phyloP scores from a whole-genome alignment of 1,140 invertebrate species.

The Drosophila sucinea region DNA sequence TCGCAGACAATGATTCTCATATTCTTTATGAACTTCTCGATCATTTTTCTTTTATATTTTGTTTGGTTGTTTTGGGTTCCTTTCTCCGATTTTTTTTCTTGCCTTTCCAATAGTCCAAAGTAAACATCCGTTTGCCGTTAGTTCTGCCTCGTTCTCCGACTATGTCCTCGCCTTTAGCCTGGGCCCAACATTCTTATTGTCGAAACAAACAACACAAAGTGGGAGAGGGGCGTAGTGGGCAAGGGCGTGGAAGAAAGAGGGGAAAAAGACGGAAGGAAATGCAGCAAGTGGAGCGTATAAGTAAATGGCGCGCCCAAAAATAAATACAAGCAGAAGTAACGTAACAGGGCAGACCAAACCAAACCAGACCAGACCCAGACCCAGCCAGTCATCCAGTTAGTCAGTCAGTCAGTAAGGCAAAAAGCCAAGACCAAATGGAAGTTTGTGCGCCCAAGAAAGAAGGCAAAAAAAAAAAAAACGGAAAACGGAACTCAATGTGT shows the following conservation, averaged over 20 bases:
- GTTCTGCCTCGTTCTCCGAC: conserved; percentile 16
- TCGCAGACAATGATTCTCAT: not conserved
- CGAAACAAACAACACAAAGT: conserved; percentile 16
- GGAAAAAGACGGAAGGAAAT: conserved; percentile 41
- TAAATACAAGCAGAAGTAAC: conserved; percentile 41
- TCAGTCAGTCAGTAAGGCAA: conserved; percentile 47
- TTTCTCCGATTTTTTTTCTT: not conserved
- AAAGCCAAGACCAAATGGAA: conserved; percentile 27
- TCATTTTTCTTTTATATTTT: conserved; percentile 14
- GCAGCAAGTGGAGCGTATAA: conserved; percentile 58
- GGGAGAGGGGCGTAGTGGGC: not conserved
- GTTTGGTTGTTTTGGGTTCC: not conserved
- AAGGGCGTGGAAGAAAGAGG: not conserved
- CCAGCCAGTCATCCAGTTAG: conserved; percentile 29
- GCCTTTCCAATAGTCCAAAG: conserved; percentile 25
- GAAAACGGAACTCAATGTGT: not conserved
- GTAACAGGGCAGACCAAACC: conserved; percentile 14
- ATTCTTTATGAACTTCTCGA: conserved; percentile 10
- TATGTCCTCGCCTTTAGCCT: conserved; percentile 23
- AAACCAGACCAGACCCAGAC: conserved; percentile 3
- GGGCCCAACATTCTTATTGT: conserved; percentile 20
- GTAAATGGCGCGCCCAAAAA: conserved; percentile 60
- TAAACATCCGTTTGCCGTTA: conserved; percentile 55
- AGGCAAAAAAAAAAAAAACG: not conserved
- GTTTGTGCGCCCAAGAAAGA: conserved; percentile 11